Evolutionary conservation across 2,113 vertebrate species (phyloP), one percentile per base, ranked within the genome.

Genomic region (Dromaius novaehollandiae): DNA sequence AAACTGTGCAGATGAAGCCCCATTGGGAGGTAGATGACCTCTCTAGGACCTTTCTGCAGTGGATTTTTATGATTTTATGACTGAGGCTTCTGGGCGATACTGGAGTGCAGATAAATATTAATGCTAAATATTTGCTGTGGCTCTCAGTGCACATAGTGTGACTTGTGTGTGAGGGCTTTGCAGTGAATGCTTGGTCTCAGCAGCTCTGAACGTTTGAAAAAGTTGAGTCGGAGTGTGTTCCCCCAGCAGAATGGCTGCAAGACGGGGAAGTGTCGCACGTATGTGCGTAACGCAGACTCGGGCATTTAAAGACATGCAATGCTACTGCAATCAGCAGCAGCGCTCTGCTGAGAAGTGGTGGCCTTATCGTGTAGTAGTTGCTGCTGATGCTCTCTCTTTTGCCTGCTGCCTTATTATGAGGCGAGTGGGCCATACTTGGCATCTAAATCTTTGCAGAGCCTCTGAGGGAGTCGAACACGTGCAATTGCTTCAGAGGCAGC

Each of bases 61-160:
- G 28, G 8, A 20, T 78, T 36, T 78, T 82, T 1, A 3, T 78
- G 25, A 53, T 34, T 21, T 3, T 61, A 11, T 70, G 30, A 3
- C 40, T 38, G 38, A 82, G 18, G 18, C n/a, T 68, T 71, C 19
- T 77, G 25, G 5, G 9, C 8, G n/a, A 40, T 74, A 22, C 53
- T 73, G 36, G 61, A 81, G 7, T 66, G 53, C 17, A 78, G 58
- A 21, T 74, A 74, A 66, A 58, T 75, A 26, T 17, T 51, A 46
- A 69, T 50, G 18, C 11, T 55, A 76, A 51, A 26, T 82, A 28
- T 36, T 60, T 66, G 16, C 34, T 9, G 2, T 61, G 10, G 30
- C 8, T 63, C 19, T 15, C 14, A 6, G 9, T 51, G 0, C 8
- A 55, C 48, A 13, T 74, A 14, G 30, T 82, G n/a, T 0, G 7